Evolutionary conservation across 2,888 invertebrate species (phyloP).

Genomic region (Homarus gammarus): DNA sequence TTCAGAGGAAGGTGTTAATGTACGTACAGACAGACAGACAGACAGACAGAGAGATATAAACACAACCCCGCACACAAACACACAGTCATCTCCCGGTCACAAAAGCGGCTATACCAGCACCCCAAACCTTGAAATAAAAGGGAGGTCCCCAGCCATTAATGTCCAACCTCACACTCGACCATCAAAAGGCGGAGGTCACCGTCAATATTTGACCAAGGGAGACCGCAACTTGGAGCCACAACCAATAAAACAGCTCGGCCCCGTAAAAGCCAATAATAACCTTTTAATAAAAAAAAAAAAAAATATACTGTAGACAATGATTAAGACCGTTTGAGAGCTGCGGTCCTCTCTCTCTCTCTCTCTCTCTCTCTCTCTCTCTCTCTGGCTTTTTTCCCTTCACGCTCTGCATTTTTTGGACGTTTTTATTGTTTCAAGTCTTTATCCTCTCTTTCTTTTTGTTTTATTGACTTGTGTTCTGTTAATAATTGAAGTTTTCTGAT

Average conservation of each 20-base stretch:
- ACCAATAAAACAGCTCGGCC: background rate
- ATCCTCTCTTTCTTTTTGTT: too few species aligned
- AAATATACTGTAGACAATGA: too few species aligned
- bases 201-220: constrained; percentile 18
- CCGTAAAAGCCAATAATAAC: constrained; percentile 15
- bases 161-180: constrained; percentile 7
- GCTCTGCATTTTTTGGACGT: too few species aligned
- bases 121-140: constrained; percentile 8
- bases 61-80: background rate
- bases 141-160: background rate
- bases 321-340: constrained; percentile 8
- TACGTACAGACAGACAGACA: background rate
- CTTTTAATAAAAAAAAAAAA: constrained; percentile 6
- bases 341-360: background rate
- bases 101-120: constrained; percentile 2
- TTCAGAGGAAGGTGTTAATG: too few species aligned
- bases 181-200: background rate
- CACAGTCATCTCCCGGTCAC: background rate
- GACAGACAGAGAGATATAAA: background rate
- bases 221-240: background rate
- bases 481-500: too few species aligned
- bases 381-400: background rate
- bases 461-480: too few species aligned
- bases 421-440: too few species aligned
- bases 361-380: background rate